Conservation (phyloP, 2,797 vertebrate genomes). For the Clarias platycephalus region DNA sequence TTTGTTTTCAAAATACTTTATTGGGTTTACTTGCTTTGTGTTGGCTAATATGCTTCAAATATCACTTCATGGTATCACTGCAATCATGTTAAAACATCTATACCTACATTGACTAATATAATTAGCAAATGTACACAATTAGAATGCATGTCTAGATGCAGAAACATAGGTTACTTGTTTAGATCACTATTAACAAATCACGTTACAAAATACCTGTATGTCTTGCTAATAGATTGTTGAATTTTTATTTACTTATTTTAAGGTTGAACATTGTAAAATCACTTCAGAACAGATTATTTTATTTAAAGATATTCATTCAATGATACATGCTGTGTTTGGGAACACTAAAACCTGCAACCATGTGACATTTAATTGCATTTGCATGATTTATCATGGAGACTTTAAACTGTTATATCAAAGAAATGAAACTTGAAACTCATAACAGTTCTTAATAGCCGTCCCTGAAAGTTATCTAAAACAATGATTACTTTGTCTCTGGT, state of each 20-base stretch:
- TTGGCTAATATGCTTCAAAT: background rate
- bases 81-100: background rate
- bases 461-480: conserved; percentile 6
- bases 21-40: background rate
- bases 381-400: background rate
- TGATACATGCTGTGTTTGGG: background rate
- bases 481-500: background rate
- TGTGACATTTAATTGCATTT: background rate
- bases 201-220: background rate
- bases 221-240: background rate
- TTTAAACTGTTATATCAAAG: background rate
- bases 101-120: background rate
- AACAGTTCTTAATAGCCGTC: background rate
- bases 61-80: background rate
- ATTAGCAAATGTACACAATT: background rate
- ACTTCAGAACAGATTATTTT: background rate
- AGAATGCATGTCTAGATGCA: background rate
- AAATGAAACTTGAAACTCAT: background rate
- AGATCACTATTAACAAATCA: background rate
- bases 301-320: background rate
- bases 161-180: background rate
- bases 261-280: background rate
- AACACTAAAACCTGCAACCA: background rate
- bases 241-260: background rate
- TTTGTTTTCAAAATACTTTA: background rate